These are phyloP conservation scores for Acleris literana DNA, from an alignment of 2,888 invertebrate genomes.

Conservation along the genomic window DNA sequence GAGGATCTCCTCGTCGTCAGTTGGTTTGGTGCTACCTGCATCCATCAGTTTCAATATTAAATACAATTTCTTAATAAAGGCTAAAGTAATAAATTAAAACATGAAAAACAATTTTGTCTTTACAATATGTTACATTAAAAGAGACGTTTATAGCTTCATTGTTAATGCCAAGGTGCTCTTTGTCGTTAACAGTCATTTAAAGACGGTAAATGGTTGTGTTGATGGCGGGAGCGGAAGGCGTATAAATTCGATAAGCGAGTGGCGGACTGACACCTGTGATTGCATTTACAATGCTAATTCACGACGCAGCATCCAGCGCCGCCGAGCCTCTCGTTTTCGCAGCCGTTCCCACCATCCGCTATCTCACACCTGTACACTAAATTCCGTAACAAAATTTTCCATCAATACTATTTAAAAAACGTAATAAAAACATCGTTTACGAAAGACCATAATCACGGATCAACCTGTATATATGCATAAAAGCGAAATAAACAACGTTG, in stretches of 20 bases:
- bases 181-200: constrained; percentile 59
- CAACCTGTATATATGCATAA: constrained; percentile 12
- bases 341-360: constrained; percentile 36
- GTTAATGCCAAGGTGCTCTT: constrained; percentile 64
- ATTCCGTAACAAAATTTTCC: constrained; percentile 9
- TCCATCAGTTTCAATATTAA: too few species aligned
- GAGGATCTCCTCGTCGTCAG: too few species aligned
- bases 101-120: constrained; percentile 36
- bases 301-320: constrained; percentile 71
- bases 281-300: constrained; percentile 84
- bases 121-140: constrained; percentile 36
- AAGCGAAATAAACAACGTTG: constrained; percentile 14
- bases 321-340: constrained; percentile 50
- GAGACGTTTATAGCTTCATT: constrained; percentile 63
- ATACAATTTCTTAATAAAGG: too few species aligned
- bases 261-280: constrained; percentile 81
- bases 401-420: constrained; percentile 3
- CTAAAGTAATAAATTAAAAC: neutral
- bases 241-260: constrained; percentile 79
- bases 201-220: constrained; percentile 76
- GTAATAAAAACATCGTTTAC: constrained; percentile 3
- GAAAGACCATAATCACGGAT: constrained; percentile 2
- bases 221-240: constrained; percentile 74
- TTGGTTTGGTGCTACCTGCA: too few species aligned
- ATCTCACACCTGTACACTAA: constrained; percentile 36